Evolutionary conservation across 2,888 invertebrate species (phyloP), one percentile per base, ranked within the genome.

Genomic region (Brachyptera putata): DNA sequence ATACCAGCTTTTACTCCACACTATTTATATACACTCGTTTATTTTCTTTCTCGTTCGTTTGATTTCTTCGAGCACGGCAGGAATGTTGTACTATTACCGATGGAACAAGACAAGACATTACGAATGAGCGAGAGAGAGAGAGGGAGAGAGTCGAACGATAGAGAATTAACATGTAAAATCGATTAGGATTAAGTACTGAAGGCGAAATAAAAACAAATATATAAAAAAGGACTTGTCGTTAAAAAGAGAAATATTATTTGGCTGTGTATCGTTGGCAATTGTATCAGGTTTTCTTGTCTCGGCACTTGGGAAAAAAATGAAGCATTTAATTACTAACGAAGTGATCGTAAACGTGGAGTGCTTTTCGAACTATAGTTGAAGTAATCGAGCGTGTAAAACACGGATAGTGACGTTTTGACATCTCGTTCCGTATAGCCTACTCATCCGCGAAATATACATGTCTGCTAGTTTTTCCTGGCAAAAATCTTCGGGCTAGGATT

Each of bases 111-210:
- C 53, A 53, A 53, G 53, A 14, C 9, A 5, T 30, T 41, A 16
- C 16, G 11, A 18, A 14, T 4, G 7, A 7, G n/a, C 16, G 13
- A 41, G 21, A 21, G 14, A 41, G 3, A 18, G 49, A 50, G 43
- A 14, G 43, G 5, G 21, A 43, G 36, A 46, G 34, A 53, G 36
- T 14, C 48, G 34, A 24, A 21, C n/a, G 34, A 22, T 7, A 53
- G 18, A 24, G 25, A 58, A 58, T 58, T 58, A 58, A 58, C 58
- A 58, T 58, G 58, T 58, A 48, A 58, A 58, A 58, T 58, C 48
- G 58, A 58, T 58, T 58, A 58, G 58, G 25, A 34, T 11, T 25
- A 18, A 50, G 49, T 50, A 30, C n/a, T n/a, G n/a, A n/a, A n/a
- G n/a, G n/a, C n/a, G n/a, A n/a, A n/a, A n/a, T n/a, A n/a, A n/a